These are phyloP conservation scores for Koerneria pararmatus DNA, from an alignment of 2,888 invertebrate species.

Conservation along the genomic window DNA sequence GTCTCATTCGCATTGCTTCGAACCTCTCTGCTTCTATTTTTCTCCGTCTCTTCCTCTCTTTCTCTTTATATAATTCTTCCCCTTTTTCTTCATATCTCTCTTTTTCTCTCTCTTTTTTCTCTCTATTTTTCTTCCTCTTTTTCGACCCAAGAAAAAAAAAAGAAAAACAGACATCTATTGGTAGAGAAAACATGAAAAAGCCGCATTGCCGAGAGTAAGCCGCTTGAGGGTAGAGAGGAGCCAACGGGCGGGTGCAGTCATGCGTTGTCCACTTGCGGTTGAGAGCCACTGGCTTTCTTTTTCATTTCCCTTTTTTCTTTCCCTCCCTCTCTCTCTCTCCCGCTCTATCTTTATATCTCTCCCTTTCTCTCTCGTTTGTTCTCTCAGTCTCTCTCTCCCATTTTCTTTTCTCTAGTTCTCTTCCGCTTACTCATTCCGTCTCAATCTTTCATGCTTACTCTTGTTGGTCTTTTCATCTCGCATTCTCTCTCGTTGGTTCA, in stretches of 20 bases:
- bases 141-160: too few species aligned
- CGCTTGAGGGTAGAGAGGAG: too few species aligned
- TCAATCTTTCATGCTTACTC: conserved; percentile 24
- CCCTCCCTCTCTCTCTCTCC: conserved; percentile 6
- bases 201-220: too few species aligned
- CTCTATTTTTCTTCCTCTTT: too few species aligned
- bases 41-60: not conserved
- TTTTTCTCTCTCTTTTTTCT: too few species aligned
- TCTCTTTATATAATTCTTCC: not conserved
- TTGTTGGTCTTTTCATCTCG: conserved; percentile 9
- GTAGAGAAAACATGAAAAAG: too few species aligned
- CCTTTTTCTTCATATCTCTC: not conserved
- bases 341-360: not conserved
- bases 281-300: not conserved
- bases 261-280: not conserved
- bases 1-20: too few species aligned
- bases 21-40: not conserved
- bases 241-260: not conserved
- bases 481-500: conserved; percentile 6
- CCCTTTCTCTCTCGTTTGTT: not conserved
- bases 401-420: not conserved
- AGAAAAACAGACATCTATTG: too few species aligned
- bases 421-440: not conserved
- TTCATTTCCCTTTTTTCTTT: conserved; percentile 13
- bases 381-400: not conserved